Base-by-base conservation (phyloP, 2,888 invertebrate genomes). In the Xanthia togata region DNA sequence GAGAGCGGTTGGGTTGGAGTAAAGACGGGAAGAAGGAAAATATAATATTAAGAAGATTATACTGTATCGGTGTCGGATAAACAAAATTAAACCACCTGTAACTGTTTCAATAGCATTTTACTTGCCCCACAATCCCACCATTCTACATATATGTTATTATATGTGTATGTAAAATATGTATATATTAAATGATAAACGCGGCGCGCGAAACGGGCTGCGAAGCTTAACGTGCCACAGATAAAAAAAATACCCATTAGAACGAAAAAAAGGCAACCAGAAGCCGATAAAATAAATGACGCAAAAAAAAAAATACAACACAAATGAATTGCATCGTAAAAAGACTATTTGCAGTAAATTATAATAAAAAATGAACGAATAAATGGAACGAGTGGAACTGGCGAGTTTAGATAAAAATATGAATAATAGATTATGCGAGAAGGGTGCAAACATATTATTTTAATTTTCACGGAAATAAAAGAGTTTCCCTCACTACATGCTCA, bases 311-410 rank as follows among this genome's bases (percentile, higher is more conserved):
- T 31, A 67, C 31, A 8, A 50, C 23, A 14, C 23, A 67, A 79
- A 73, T 73, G 4, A 78, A 68, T 72, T 78, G 57, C 63, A 78
- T 72, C 63, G 57, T 63, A 79, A 76, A 72, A 70, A 76, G 69
- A 72, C 76, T 23, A 31, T 67, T 67, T 67, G 50, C 73, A 79
- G 67, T 78, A 73, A 81, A 79, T 84, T 76, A 84, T 72, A 76
- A 76, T 74, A 78, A 68, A 23, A 69, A 64, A 74, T 67, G 35
- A 77, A 59, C 31, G 35, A 67, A 47, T 4, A 8, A 31, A 23
- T 47, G 31, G 68, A 70, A 65, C 44, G 35, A 70, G 62, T 71
- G 55, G 41, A 70, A 59, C 70, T 69, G 68, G 50, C 26, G 55
- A 63, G 60, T 68, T 81, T 76, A 82, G 47, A 53, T 26, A 35